Evolutionary conservation across 2,888 invertebrate species (phyloP).

Genomic region (Napeogenes inachia): DNA sequence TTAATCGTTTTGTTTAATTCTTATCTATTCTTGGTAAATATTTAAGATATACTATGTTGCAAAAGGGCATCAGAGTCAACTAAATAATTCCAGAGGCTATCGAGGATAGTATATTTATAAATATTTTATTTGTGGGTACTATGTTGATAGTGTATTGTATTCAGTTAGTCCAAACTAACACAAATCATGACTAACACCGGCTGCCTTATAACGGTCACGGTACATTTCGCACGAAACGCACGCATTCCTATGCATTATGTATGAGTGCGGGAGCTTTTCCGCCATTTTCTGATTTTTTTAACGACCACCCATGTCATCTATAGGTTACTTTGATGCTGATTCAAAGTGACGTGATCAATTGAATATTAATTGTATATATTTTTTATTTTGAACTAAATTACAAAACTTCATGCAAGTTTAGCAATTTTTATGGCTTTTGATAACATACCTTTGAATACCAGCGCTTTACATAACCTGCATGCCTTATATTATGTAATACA

Average conservation of each 20-base stretch:
- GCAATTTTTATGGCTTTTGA: too few relatives aligned
- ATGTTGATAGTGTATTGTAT: conserved; percentile 15
- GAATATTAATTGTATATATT: background rate
- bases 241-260: conserved; percentile 66
- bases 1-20: background rate
- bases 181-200: conserved; percentile 15
- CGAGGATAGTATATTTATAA: background rate
- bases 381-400: too few relatives aligned
- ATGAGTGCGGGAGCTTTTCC: conserved; percentile 62
- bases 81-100: background rate
- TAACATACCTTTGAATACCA: background rate
- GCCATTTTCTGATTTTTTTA: conserved; percentile 55
- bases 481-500: background rate
- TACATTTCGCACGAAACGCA: conserved; percentile 59
- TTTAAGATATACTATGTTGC: background rate
- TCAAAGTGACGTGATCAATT: background rate
- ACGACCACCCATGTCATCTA: conserved; percentile 31
- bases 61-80: background rate
- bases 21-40: background rate
- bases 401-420: too few relatives aligned
- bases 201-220: conserved; percentile 36
- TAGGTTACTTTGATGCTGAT: conserved; percentile 19
- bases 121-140: conserved; percentile 4
- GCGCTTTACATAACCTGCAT: conserved; percentile 1
- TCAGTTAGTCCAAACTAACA: conserved; percentile 16